phyloP scores from a whole-genome alignment of 2,888 invertebrate genomes.

The Heliconius aoede region DNA sequence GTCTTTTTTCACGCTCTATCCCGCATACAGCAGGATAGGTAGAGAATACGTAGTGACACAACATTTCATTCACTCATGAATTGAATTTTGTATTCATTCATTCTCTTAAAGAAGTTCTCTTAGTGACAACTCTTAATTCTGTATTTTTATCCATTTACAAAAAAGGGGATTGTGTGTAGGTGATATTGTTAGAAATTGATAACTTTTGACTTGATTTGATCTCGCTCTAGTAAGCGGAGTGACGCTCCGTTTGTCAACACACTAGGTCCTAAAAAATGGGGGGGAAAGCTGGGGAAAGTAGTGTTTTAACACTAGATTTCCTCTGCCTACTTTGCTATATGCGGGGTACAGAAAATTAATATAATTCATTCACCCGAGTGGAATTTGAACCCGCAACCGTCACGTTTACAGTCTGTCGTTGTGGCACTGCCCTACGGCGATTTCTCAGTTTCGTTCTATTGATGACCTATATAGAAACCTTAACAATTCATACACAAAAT shows the following conservation, averaged over 20 bases:
- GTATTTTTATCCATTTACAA: too few species aligned
- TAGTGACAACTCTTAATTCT: too few species aligned
- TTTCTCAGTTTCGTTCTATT: not conserved
- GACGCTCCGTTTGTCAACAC: too few species aligned
- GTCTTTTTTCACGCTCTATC: not conserved
- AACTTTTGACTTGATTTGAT: too few species aligned
- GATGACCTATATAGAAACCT: not conserved
- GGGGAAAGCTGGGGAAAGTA: not conserved
- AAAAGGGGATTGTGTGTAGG: too few species aligned
- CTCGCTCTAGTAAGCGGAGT: too few species aligned
- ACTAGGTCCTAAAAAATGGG: too few species aligned
- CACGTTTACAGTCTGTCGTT: not conserved
- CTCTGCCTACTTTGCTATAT: not conserved
- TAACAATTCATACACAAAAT: slow-evolving; percentile 4
- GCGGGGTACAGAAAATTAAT: not conserved
- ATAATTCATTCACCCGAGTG: not conserved
- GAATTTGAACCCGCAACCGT: not conserved
- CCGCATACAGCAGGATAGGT: not conserved
- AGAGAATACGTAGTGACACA: not conserved
- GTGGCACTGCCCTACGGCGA: not conserved
- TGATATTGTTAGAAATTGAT: too few species aligned
- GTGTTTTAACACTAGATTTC: not conserved
- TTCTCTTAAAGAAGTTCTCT: too few species aligned
- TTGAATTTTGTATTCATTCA: too few species aligned
- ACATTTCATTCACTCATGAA: not conserved